Conservation (phyloP, 2,888 invertebrate genomes). For the Dynastes hyllus region DNA sequence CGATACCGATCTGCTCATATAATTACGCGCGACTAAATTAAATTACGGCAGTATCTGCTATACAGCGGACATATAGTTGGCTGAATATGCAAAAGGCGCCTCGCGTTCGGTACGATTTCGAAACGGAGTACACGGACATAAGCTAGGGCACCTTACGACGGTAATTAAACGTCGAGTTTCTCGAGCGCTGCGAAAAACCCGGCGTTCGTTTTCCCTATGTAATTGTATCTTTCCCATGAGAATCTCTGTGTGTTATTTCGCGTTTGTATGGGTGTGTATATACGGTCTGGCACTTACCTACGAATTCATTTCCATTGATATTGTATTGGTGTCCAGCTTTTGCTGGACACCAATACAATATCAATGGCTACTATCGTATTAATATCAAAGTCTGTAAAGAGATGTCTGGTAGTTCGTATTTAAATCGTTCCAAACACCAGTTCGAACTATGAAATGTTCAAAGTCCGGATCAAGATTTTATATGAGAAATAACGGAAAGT, state of each 20-base stretch:
- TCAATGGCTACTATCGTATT: too few relatives aligned
- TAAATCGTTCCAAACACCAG: too few relatives aligned
- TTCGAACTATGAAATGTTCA: too few relatives aligned
- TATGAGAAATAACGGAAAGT: too few relatives aligned
- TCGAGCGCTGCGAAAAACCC: conserved; percentile 7
- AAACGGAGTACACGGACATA: conserved; percentile 14
- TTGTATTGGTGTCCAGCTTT: too few relatives aligned
- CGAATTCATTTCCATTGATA: too few relatives aligned
- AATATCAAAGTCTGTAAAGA: too few relatives aligned
- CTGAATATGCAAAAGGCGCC: conserved; percentile 28
- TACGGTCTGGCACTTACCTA: too few relatives aligned
- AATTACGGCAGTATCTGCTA: conserved; percentile 18
- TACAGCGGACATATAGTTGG: not conserved
- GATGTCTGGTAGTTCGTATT: too few relatives aligned
- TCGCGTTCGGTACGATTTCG: conserved; percentile 8
- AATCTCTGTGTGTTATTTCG: not conserved
- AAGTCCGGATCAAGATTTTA: too few relatives aligned
- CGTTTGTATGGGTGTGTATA: too few relatives aligned
- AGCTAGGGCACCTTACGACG: conserved; percentile 21
- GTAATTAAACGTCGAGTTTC: conserved; percentile 8
- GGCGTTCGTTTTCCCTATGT: conserved; percentile 10
- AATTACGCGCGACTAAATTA: conserved; percentile 25
- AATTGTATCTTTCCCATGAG: conserved; percentile 31
- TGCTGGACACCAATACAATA: too few relatives aligned
- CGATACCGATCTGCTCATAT: not conserved